These are phyloP conservation scores for Trematocara macrostoma DNA, from an alignment of 2,113 vertebrate genomes.

Conservation along the genomic window DNA sequence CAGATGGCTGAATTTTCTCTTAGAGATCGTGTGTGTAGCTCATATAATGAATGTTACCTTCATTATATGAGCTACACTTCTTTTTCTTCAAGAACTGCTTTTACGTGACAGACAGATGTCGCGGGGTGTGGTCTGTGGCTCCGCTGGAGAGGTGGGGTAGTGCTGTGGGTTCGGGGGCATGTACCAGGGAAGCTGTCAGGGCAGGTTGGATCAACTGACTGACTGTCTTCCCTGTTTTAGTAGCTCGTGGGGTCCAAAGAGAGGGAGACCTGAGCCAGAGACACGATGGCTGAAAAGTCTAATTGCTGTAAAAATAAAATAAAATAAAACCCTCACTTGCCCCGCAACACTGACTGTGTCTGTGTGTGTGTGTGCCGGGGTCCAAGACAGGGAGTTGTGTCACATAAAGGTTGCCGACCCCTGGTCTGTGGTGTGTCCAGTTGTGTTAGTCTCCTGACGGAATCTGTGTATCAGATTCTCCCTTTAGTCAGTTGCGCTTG, in stretches of 20 bases:
- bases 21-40: neutral
- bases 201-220: neutral
- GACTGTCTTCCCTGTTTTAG: neutral
- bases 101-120: neutral
- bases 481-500: neutral
- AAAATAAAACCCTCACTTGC: neutral
- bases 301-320: neutral
- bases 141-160: neutral
- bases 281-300: neutral
- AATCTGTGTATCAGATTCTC: neutral
- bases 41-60: neutral
- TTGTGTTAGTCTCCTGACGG: neutral
- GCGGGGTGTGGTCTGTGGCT: neutral
- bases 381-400: neutral
- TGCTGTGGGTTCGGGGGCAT: neutral
- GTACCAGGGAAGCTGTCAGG: neutral
- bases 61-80: neutral
- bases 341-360: accelerated
- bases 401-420: neutral
- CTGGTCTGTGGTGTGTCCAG: neutral
- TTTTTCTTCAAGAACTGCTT: neutral
- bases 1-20: neutral
- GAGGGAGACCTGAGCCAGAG: neutral
- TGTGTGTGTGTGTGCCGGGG: neutral
- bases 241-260: neutral